Evolutionary conservation across 2,113 vertebrate genomes (phyloP), one percentile per base, ranked within the genome.

Genomic region (Salminus brasiliensis): DNA sequence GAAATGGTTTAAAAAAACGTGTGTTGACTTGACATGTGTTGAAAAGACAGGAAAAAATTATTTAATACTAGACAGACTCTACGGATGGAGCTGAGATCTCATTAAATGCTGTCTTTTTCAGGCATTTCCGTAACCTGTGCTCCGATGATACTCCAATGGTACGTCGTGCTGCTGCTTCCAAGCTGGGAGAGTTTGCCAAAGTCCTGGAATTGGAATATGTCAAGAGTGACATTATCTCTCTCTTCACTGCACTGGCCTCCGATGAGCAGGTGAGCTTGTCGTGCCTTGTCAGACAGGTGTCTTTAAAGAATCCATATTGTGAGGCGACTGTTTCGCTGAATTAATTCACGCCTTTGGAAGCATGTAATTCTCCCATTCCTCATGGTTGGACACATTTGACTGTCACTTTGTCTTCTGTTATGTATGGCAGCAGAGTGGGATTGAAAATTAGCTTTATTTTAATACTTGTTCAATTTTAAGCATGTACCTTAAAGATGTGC

Each of bases 61-160:
- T 4, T 39, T 39, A 5, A 39, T 39, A 39, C 36, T 39, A 39
- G 9, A 39, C 4, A 39, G 39, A 11, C 12, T 43, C 39, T 43
- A 11, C 8, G 7, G 7, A 10, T 6, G 8, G 12, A 43, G 9
- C 39, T 27, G 12, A 62, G 29, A 36, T 65, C 12, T 3, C 6
- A 36, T 36, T 16, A n/a, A 49, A 49, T 18, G 13, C 3, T 45
- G 5, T 70, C 21, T 77, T 15, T 75, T 12, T 39, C 63, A 97
- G 96, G 85, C 92, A 96, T 83, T 97, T 97, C 84, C 94, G 95
- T 74, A 96, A 94, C 62, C 88, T 97, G 78, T 97, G 96, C 85
- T 95, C 95, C 43, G 96, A 96, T 85, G 96, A 97, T 62, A 97
- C 96, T 43, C 96, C 95, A 11, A 96, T 97, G 96, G 96, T 97